Evolutionary conservation across 2,797 vertebrate species (phyloP).

Genomic region (Steatocranus sp.): DNA sequence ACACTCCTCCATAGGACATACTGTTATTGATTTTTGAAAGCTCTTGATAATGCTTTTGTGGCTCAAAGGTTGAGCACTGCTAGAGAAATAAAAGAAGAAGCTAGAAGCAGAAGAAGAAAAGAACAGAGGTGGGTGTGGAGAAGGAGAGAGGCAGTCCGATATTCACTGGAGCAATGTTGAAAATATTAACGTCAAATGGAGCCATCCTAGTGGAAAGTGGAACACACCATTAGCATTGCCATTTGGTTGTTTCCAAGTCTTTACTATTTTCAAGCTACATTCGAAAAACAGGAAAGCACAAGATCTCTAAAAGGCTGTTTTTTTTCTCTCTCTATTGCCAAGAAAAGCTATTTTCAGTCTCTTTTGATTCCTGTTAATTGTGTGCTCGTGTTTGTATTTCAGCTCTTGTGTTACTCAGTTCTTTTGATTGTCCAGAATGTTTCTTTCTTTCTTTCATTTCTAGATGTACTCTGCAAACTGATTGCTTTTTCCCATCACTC

Average conservation of each 20-base stretch:
- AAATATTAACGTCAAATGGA: constrained; percentile 25
- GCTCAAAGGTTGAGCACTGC: constrained; percentile 12
- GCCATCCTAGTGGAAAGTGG: constrained; percentile 35
- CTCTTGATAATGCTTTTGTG: constrained; percentile 14
- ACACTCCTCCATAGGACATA: constrained; percentile 35
- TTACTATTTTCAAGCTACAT: background rate
- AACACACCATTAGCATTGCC: constrained; percentile 9
- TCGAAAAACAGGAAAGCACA: background rate
- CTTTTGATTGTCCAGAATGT: background rate
- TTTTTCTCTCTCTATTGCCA: background rate
- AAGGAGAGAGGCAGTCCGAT: background rate
- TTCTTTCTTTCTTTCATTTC: background rate
- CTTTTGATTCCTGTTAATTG: background rate
- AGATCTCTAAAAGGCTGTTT: background rate
- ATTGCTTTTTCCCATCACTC: background rate
- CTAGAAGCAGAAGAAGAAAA: background rate
- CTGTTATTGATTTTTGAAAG: constrained; percentile 52
- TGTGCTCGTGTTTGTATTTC: background rate
- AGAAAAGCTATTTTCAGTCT: background rate
- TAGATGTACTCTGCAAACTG: background rate
- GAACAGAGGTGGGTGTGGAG: constrained; percentile 4
- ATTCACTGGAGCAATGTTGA: constrained; percentile 15
- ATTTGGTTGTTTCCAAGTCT: background rate
- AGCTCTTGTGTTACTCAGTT: background rate
- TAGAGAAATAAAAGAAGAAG: background rate